phyloP scores from a whole-genome alignment of 1,140 invertebrate species.

The Atta cephalotes region DNA sequence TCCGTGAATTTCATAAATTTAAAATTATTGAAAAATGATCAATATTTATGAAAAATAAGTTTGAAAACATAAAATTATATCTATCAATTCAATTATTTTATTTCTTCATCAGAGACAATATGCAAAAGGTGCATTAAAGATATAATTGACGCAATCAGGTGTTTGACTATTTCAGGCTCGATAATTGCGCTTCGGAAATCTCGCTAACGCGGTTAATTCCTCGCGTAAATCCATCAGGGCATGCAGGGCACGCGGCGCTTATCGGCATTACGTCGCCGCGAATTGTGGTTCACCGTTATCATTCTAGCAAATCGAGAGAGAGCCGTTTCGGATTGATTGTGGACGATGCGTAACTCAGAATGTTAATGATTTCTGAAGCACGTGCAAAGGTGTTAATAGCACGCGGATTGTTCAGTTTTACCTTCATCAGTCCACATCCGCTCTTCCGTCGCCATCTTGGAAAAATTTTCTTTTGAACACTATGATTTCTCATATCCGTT shows the following conservation, averaged over 20 bases:
- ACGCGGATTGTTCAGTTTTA: background rate
- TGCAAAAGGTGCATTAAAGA: constrained; percentile 22
- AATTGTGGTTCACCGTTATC: constrained; percentile 58
- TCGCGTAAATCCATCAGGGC: constrained; percentile 52
- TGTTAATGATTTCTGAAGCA: constrained; percentile 43
- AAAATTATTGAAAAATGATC: background rate
- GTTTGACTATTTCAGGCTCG: constrained; percentile 51
- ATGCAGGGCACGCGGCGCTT: constrained; percentile 54
- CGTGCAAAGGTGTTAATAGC: constrained; percentile 30
- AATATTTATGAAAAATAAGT: background rate
- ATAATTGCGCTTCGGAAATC: constrained; percentile 56
- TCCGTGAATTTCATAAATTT: background rate
- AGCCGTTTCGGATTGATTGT: constrained; percentile 19
- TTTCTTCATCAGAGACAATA: background rate
- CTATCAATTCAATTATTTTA: background rate
- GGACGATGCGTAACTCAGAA: constrained; percentile 31
- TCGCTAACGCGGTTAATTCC: constrained; percentile 61
- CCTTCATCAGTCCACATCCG: background rate
- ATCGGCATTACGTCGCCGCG: constrained; percentile 58
- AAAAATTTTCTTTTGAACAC: constrained; percentile 41
- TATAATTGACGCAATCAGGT: constrained; percentile 42
- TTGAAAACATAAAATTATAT: background rate
- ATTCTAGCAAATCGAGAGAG: constrained; percentile 19
- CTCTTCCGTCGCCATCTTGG: background rate
- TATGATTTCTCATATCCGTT: constrained; percentile 15